Conservation (phyloP, 2,797 vertebrate species). For the Anableps anableps region DNA sequence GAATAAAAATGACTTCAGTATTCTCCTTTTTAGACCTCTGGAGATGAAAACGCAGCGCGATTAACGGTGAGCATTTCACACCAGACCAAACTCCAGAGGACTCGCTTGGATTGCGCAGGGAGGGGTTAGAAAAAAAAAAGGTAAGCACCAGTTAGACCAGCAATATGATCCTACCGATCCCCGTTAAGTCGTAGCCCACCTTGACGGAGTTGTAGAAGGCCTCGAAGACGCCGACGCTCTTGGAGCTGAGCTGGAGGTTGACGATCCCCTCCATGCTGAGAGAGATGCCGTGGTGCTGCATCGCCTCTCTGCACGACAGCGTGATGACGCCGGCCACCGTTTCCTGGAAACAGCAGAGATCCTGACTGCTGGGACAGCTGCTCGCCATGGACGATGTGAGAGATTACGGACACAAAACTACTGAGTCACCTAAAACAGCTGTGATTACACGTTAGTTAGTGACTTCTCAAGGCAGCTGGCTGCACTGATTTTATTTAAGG, state of each 20-base stretch:
- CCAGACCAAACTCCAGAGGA: no score
- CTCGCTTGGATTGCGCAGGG: no score
- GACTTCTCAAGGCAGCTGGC: no score
- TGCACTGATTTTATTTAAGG: no score
- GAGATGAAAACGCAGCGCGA: not conserved
- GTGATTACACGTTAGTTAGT: no score
- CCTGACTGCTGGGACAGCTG: not conserved
- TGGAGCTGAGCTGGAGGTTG: slow-evolving; percentile 96
- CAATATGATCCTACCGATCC: no score
- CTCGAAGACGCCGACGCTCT: slow-evolving; percentile 97
- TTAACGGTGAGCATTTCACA: not conserved
- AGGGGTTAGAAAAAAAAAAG: no score
- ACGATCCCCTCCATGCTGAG: slow-evolving; percentile 94
- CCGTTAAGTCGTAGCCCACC: no score
- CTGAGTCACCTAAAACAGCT: no score
- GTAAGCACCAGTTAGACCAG: no score
- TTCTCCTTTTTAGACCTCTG: not conserved
- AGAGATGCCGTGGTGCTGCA: slow-evolving; percentile 93
- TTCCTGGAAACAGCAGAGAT: slow-evolving; percentile 78
- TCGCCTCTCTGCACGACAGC: slow-evolving; percentile 87
- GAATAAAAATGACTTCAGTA: not conserved
- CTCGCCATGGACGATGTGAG: not conserved
- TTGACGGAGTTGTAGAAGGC: slow-evolving; percentile 99
- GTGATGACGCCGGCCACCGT: slow-evolving; percentile 90
- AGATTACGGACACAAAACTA: not conserved